Conservation (phyloP, 2,888 invertebrate genomes). For the Penaeus monodon region DNA sequence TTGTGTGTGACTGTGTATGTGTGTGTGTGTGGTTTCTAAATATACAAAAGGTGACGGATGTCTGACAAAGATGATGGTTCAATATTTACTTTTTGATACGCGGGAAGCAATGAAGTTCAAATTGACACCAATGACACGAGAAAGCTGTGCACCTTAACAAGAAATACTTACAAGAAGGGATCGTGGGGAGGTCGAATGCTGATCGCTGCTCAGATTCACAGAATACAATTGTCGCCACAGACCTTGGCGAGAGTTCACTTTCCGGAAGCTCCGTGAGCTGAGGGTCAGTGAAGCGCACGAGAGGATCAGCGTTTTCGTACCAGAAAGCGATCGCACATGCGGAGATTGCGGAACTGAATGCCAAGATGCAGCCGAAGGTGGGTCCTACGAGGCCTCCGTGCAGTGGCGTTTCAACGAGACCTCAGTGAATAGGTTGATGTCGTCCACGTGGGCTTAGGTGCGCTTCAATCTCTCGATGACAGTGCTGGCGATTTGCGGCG, state of each 20-base stretch:
- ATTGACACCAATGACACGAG: no score
- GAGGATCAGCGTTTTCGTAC: constrained; percentile 71
- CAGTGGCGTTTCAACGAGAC: constrained; percentile 74
- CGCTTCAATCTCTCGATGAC: constrained; percentile 69
- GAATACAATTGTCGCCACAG: constrained; percentile 73
- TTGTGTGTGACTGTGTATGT: no score
- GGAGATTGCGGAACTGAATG: constrained; percentile 72
- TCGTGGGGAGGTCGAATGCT: constrained; percentile 73
- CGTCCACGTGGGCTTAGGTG: constrained; percentile 73
- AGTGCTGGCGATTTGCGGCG: constrained; percentile 69
- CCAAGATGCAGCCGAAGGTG: constrained; percentile 76
- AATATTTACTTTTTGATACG: no score
- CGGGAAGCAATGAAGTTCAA: no score
- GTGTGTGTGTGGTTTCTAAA: no score
- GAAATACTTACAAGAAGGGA: constrained; percentile 70
- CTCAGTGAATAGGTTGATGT: constrained; percentile 75
- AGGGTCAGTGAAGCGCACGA: constrained; percentile 72
- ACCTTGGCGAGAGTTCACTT: constrained; percentile 72
- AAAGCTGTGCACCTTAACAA: no score
- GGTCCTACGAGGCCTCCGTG: constrained; percentile 75
- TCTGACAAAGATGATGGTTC: no score
- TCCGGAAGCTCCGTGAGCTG: constrained; percentile 87
- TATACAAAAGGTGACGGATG: no score
- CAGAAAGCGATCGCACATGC: constrained; percentile 76
- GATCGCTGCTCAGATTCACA: constrained; percentile 71